Evolutionary conservation across 2,113 vertebrate species (phyloP).

Genomic region (Dolichallabes microphthalmus): DNA sequence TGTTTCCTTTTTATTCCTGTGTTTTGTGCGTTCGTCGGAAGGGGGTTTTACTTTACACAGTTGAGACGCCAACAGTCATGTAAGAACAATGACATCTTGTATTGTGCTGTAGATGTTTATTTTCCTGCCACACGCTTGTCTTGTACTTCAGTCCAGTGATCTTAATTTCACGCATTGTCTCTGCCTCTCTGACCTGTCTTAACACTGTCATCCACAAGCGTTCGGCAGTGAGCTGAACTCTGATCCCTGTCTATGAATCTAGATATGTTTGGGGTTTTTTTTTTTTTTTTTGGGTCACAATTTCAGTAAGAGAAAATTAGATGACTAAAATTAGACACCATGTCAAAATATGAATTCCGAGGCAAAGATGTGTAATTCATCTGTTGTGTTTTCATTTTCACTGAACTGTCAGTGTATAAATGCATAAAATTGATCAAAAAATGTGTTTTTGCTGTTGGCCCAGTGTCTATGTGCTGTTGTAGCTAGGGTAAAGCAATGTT

Average conservation of each 20-base stretch:
- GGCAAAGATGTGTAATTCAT: constrained; percentile 30
- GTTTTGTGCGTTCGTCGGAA: background rate
- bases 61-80: constrained; percentile 31
- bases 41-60: constrained; percentile 20
- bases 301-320: constrained; percentile 53
- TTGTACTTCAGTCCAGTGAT: constrained; percentile 40
- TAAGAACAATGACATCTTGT: constrained; percentile 35
- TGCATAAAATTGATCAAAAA: constrained; percentile 65
- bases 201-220: constrained; percentile 32
- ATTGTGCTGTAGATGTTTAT: constrained; percentile 34
- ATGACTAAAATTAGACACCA: constrained; percentile 52
- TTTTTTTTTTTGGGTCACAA: constrained; percentile 33
- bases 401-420: constrained; percentile 56
- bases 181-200: constrained; percentile 27
- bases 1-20: background rate
- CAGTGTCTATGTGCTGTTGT: constrained; percentile 77
- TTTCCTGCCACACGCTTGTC: constrained; percentile 31
- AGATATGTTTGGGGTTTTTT: background rate
- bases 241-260: constrained; percentile 33
- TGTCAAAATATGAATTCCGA: constrained; percentile 21
- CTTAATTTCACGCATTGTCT: constrained; percentile 46
- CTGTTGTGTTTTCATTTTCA: constrained; percentile 10
- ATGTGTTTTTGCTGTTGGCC: constrained; percentile 67
- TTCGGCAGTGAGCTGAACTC: constrained; percentile 37
- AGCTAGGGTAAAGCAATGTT: constrained; percentile 90